Base-by-base conservation (phyloP, 2,888 invertebrate species). In the Pandemis corylana region DNA sequence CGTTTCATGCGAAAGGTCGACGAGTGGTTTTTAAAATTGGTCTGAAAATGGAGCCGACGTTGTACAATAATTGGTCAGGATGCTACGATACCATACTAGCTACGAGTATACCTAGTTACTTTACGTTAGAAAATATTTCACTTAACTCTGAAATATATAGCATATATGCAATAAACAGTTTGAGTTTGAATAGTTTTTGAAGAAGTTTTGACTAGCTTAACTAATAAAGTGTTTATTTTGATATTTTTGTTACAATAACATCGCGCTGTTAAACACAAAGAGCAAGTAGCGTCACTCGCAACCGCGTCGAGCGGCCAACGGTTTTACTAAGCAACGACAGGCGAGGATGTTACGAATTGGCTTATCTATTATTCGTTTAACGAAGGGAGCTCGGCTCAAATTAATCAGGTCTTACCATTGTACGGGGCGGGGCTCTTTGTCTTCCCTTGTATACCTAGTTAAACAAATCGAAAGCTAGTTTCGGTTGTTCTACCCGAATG, bases 301-400 rank as follows among this genome's bases (percentile, higher is more conserved):
- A 44, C 56, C 68, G 59, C 49, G 65, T 28, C 51, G 15, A 20
- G 42, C 53, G 20, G 62, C 44, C 42, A 61, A 61, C 42, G 79
- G 80, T 80, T 78, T 66, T 42, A 67, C 74, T 77, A 82, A 80
- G 82, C 80, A 83, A 81, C 82, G 78, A 77, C 81, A 83, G 84
- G 82, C 80, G 81, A 80, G 80, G 80, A 80, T 80, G 79, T 81
- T 82, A 83, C 86, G 83, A 85, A 87, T 87, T 86, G 84, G 84
- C 83, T 87, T 87, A 87, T 84, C 84, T 84, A 81, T 83, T 85
- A 85, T 84, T 82, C 82, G 86, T 87, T 87, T 86, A 86, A 81
- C 80, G 82, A 83, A 76, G 83, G 71, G 70, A 70, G 71, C 70
- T 81, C 81, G 80, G 81, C 80, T 82, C 83, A 82, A 86, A 85